These are phyloP conservation scores for Drosophila auraria DNA, from an alignment of 1,140 invertebrate species.

Conservation along the genomic window DNA sequence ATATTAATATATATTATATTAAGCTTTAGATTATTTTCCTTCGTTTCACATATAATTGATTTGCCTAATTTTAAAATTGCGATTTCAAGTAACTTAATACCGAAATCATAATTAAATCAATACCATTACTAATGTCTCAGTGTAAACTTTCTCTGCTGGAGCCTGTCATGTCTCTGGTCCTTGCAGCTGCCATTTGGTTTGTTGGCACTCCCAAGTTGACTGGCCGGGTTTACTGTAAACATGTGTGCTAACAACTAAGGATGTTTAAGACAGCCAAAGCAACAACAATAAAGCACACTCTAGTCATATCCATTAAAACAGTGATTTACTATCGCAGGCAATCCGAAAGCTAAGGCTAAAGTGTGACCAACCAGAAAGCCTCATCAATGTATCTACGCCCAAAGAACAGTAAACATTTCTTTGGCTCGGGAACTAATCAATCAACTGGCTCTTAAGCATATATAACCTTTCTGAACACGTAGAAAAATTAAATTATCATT, in stretches of 20 bases:
- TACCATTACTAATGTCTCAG: background rate
- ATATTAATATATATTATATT: no score
- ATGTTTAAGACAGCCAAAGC: slow-evolving; percentile 49
- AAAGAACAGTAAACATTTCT: slow-evolving; percentile 2
- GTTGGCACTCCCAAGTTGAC: slow-evolving; percentile 71
- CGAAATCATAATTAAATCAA: no score
- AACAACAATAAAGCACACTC: background rate
- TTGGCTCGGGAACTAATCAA: slow-evolving; percentile 7
- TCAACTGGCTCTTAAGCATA: background rate
- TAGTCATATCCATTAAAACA: slow-evolving; percentile 47
- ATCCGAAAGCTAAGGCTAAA: background rate
- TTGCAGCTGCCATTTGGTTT: slow-evolving; percentile 72
- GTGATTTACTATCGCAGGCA: slow-evolving; percentile 54
- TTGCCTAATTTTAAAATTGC: no score
- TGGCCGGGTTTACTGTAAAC: slow-evolving; percentile 79
- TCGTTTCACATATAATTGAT: no score
- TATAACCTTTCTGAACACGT: background rate
- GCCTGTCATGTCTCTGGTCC: slow-evolving; percentile 43
- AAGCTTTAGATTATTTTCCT: no score
- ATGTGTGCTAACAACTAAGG: slow-evolving; percentile 75
- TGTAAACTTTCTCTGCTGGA: slow-evolving; percentile 2
- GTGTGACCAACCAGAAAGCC: slow-evolving; percentile 34
- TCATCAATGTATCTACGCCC: slow-evolving; percentile 14
- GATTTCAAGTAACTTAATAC: no score
- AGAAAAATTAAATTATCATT: background rate